Percentiles rank a stretch among this genome's conserved stretches.
Evolutionary conservation across 2,797 vertebrate genomes (phyloP).

Genomic region (Zonotrichia albicollis): DNA sequence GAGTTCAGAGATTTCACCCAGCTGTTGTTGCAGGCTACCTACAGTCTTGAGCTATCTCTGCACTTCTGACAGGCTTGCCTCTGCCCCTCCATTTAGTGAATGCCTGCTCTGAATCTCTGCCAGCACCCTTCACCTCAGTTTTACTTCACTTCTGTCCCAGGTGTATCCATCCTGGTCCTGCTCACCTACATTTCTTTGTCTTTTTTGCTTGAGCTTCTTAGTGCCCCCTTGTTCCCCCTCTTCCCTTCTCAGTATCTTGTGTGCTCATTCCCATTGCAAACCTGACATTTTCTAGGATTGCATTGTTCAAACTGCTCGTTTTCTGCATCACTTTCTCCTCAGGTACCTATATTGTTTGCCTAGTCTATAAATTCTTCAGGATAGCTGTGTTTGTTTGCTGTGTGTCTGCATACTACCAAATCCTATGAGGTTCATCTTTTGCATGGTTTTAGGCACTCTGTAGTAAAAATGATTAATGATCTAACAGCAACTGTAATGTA

Average conservation of each 20-base stretch:
- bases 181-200: not conserved
- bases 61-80: not conserved
- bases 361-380: not conserved
- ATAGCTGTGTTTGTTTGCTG: not conserved
- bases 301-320: not conserved
- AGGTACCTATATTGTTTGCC: not conserved
- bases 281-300: not conserved
- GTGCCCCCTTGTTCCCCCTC: not conserved
- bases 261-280: not conserved
- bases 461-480: slow-evolving; percentile 7
- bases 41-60: not conserved
- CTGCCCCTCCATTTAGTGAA: not conserved
- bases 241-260: not conserved
- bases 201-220: not conserved
- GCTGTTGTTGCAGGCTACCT: not conserved
- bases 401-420: not conserved
- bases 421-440: not conserved
- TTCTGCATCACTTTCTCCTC: not conserved
- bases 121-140: not conserved
- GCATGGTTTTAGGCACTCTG: not conserved
- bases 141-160: not conserved
- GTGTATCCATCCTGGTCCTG: not conserved
- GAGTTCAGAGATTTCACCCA: not conserved
- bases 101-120: not conserved
- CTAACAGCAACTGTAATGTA: not conserved